Evolutionary conservation across 2,888 invertebrate species (phyloP), one percentile per base, ranked within the genome.

Genomic region (Sphaerophoria rueppellii): DNA sequence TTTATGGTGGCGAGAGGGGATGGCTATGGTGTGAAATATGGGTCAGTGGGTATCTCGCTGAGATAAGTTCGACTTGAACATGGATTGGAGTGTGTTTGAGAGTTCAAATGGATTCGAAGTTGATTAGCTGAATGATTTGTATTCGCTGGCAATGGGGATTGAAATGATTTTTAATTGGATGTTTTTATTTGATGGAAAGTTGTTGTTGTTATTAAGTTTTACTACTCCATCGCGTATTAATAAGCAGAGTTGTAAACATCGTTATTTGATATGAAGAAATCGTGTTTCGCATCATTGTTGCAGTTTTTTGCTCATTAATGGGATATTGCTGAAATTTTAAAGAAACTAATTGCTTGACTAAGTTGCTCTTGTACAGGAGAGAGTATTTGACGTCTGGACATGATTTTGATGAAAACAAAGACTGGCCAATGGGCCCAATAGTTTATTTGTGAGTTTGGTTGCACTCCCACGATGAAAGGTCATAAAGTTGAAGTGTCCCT

Each of bases 11-110:
- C 24, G 2, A 24, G 24, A 24, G 24, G 24, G 24, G 24, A 1
- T 61, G 79, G 75, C 75, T 72, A 60, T 52, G 57, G 75, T 75
- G 80, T 83, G 82, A 75, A 80, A 83, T 83, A 83, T 83, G 83
- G 83, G 83, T 83, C 83, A 83, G 79, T 83, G 83, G 80, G 72
- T 75, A 73, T 83, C 67, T 83, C 43, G 65, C 24, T 24, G 70
- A 78, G 78, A 79, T 79, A 50, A 61, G 14, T 24, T 40, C 9
- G 40, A 34, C 16, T 37, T n/a, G 60, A 37, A 43, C 37, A 50
- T 37, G 3, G 11, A 58, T 57, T 37, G 3, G 11, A 58, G 24
- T 46, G 72, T 34, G 35, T 35, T 55, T 52, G 58, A 54, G 40
- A 72, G 65, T 71, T 71, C 80, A 81, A 81, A 46, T 48, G 63